Base-by-base conservation (phyloP, 2,113 vertebrate genomes). In the Chaetura pelagica region DNA sequence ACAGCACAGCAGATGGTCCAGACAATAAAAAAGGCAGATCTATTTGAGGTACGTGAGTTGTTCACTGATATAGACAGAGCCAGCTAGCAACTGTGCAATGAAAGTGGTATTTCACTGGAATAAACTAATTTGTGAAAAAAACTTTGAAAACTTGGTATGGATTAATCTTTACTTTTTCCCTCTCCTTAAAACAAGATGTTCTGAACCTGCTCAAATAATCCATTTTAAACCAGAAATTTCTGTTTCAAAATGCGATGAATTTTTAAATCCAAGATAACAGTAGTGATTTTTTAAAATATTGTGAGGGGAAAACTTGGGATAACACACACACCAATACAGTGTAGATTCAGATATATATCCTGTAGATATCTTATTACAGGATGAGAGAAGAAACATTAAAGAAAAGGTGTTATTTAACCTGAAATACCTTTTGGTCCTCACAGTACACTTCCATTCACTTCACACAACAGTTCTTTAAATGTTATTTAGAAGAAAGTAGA, bases 1-100 rank as follows among this genome's bases (percentile, higher is more conserved):
- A 42, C 57, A 94, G 69, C 68, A 75, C 52, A 95, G 88, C 96
- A 97, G 95, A 96, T 96, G 95, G 93, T 81, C 72, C 82, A 96
- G 87, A 96, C 82, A 96, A 96, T 91, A 90, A 93, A 94, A 94
- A 90, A 87, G 58, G 49, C 73, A 93, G 92, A 96, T 93, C 75
- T 87, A 91, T 91, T 95, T 91, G 87, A 93, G 63, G 74, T 93
- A 96, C 61, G 62, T 87, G 94, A 93, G 78, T 46, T 95, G 87
- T 82, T 91, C 94, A 83, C 58, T 76, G 84, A 95, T 89, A 87
- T 0, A 89, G 69, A 95, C 0, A 67, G 13, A 93, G 49, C 8
- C 55, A 69, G 78, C 76, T 57, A 95, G 35, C 51, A 95, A 86
- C 15, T 20, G 19, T 55, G 67, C 67, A 77, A 23, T 46, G 62